phyloP scores from a whole-genome alignment of 2,113 vertebrate genomes.

The Podarcis raffonei region DNA sequence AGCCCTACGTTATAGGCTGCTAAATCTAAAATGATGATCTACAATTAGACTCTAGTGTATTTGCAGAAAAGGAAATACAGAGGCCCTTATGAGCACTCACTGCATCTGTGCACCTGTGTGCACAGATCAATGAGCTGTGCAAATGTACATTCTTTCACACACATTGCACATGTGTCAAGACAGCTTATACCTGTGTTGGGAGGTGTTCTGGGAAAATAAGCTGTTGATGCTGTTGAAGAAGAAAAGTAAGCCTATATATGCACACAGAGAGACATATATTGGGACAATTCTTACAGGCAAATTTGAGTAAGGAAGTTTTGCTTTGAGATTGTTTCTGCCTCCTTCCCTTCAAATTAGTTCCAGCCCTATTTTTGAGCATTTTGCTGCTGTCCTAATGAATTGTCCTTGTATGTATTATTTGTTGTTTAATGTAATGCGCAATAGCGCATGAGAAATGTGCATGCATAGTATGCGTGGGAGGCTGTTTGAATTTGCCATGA shows the following conservation, averaged over 20 bases:
- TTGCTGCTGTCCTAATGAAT: conserved; percentile 28
- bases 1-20: too few relatives aligned
- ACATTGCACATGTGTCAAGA: too few relatives aligned
- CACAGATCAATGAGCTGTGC: too few relatives aligned
- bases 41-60: too few relatives aligned
- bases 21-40: too few relatives aligned
- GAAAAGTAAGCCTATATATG: neutral
- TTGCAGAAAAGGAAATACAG: too few relatives aligned
- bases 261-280: neutral
- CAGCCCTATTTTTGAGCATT: conserved; percentile 11
- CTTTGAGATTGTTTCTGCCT: neutral
- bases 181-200: too few relatives aligned
- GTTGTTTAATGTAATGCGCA: conserved; percentile 39
- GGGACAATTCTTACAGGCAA: neutral
- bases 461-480: conserved; percentile 32
- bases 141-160: too few relatives aligned
- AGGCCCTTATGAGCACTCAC: too few relatives aligned
- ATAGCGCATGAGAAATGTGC: conserved; percentile 38
- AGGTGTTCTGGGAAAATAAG: neutral
- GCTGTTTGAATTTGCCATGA: conserved; percentile 29
- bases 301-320: neutral
- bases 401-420: conserved; percentile 31
- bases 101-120: too few relatives aligned
- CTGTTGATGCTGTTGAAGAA: neutral
- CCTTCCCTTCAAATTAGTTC: conserved; percentile 11